Conservation (phyloP, 2,797 vertebrate genomes). For the Gymnothorax reevesii region DNA sequence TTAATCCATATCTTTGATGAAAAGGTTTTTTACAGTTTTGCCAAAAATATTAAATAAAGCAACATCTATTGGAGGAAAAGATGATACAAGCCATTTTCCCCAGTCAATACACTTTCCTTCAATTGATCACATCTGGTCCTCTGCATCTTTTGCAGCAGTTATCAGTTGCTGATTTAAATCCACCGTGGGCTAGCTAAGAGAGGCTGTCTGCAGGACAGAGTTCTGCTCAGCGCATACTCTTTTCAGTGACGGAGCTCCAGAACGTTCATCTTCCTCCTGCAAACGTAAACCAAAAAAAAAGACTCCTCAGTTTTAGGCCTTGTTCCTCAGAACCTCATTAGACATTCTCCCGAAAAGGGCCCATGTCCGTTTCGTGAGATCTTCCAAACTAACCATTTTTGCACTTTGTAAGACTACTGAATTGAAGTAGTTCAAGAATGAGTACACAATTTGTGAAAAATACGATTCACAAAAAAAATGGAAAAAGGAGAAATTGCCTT, state of each 20-base stretch:
- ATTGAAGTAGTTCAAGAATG: too few species aligned
- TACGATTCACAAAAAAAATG: too few species aligned
- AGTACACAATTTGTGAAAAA: too few species aligned
- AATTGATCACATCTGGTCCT: slow-evolving; percentile 35
- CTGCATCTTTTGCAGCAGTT: slow-evolving; percentile 35
- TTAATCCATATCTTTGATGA: slow-evolving; percentile 30
- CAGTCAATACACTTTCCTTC: slow-evolving; percentile 25
- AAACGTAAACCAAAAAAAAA: background rate
- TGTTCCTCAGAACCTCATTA: too few species aligned
- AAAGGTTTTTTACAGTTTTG: slow-evolving; percentile 21
- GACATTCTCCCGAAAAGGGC: too few species aligned
- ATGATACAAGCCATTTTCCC: slow-evolving; percentile 25
- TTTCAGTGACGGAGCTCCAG: slow-evolving; percentile 88
- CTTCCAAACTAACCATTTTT: too few species aligned
- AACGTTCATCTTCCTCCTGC: slow-evolving; percentile 83
- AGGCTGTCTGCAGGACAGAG: slow-evolving; percentile 67
- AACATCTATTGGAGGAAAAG: slow-evolving; percentile 31
- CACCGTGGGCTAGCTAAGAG: slow-evolving; percentile 80
- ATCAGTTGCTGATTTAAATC: slow-evolving; percentile 12
- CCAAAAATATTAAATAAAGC: slow-evolving; percentile 2
- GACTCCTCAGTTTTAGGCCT: background rate
- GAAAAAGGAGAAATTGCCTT: too few species aligned
- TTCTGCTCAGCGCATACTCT: slow-evolving; percentile 89
- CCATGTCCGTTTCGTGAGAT: too few species aligned
- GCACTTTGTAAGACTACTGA: too few species aligned